Evolutionary conservation across 2,797 vertebrate species (phyloP).

Genomic region (Enteromius afrohamiltoni): DNA sequence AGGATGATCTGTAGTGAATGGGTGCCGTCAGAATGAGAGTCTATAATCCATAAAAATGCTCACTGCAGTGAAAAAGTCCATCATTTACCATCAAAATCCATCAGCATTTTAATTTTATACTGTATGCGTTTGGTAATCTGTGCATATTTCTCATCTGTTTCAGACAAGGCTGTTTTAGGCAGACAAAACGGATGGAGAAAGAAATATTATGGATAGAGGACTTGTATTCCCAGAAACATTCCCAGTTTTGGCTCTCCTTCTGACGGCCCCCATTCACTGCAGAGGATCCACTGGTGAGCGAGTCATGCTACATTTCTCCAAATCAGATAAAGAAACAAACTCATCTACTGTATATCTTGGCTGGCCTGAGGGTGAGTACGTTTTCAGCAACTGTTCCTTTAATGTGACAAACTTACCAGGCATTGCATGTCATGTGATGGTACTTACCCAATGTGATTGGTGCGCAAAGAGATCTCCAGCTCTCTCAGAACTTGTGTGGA

Average conservation of each 20-base stretch:
- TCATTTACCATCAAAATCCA: background rate
- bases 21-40: background rate
- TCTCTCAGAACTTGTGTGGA: constrained; percentile 90
- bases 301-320: background rate
- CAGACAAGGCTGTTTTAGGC: background rate
- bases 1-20: background rate
- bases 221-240: background rate
- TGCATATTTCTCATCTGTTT: background rate
- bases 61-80: background rate
- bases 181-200: background rate
- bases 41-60: background rate
- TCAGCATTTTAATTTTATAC: background rate
- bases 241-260: background rate
- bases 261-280: background rate
- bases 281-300: background rate
- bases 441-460: constrained; percentile 93
- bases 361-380: background rate
- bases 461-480: constrained; percentile 93
- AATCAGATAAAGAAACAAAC: background rate
- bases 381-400: background rate
- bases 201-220: background rate
- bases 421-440: background rate
- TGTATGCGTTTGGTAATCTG: background rate
- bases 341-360: background rate
- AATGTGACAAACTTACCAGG: background rate